phyloP scores from a whole-genome alignment of 2,113 vertebrate species.

The Calidris pugnax region DNA sequence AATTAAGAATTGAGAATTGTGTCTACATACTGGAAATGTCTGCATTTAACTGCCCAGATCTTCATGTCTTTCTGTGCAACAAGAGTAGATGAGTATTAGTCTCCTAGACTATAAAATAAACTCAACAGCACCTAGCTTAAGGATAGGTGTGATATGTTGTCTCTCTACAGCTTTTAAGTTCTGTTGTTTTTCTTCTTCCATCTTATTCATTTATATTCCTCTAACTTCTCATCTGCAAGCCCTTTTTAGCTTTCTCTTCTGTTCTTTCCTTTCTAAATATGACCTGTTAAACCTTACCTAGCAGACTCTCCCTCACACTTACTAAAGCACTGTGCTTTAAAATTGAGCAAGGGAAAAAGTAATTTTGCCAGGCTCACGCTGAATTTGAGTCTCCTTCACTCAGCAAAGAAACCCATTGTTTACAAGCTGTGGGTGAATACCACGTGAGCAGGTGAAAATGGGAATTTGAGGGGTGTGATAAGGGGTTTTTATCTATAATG shows the following conservation, averaged over 20 bases:
- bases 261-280: neutral
- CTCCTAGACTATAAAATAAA: neutral
- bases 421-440: neutral
- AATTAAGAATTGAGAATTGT: neutral
- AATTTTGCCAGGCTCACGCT: neutral
- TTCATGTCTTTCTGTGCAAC: neutral
- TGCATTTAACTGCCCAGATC: neutral
- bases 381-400: neutral
- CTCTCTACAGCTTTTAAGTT: neutral
- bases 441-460: constrained; percentile 6
- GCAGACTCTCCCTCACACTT: neutral
- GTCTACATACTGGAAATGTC: neutral
- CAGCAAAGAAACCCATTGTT: neutral
- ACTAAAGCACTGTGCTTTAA: neutral
- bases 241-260: neutral
- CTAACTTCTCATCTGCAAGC: neutral
- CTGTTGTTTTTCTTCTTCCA: neutral
- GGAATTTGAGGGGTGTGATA: neutral
- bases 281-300: neutral
- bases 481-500: constrained; percentile 29
- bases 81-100: neutral
- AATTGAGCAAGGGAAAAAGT: neutral
- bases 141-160: neutral
- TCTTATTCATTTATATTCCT: neutral
- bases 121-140: neutral